Evolutionary conservation across 2,113 vertebrate genomes (phyloP).

Genomic region (Perca schrenkii): DNA sequence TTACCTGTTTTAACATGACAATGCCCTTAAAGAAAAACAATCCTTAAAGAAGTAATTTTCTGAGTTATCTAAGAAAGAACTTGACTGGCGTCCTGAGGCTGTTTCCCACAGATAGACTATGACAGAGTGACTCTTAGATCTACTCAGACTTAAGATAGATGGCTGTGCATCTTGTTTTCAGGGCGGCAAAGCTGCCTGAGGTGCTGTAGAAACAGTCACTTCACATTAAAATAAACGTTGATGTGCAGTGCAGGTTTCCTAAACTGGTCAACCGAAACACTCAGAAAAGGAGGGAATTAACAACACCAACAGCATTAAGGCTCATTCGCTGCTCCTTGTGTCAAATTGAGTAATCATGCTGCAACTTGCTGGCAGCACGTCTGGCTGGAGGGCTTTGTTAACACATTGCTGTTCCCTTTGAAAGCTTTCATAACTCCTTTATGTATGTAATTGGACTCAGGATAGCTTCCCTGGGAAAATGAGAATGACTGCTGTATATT

Average conservation of each 20-base stretch:
- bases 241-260: background rate
- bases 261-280: background rate
- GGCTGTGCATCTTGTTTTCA: conserved; percentile 47
- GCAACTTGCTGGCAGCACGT: conserved; percentile 1
- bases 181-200: conserved; percentile 73
- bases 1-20: background rate
- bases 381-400: background rate
- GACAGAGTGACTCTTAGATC: background rate
- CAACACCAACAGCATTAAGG: background rate
- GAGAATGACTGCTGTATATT: no score
- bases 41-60: background rate
- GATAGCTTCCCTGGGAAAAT: no score
- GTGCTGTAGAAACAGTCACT: conserved; percentile 61
- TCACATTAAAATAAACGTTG: background rate
- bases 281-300: background rate
- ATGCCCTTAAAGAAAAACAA: background rate
- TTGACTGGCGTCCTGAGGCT: no score
- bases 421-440: background rate
- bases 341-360: conserved; percentile 17
- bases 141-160: background rate
- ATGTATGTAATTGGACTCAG: background rate
- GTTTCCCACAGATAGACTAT: background rate
- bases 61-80: no score
- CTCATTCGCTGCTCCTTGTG: background rate
- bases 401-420: background rate